Evolutionary conservation across 2,888 invertebrate genomes (phyloP).

Genomic region (Hyalella azteca): DNA sequence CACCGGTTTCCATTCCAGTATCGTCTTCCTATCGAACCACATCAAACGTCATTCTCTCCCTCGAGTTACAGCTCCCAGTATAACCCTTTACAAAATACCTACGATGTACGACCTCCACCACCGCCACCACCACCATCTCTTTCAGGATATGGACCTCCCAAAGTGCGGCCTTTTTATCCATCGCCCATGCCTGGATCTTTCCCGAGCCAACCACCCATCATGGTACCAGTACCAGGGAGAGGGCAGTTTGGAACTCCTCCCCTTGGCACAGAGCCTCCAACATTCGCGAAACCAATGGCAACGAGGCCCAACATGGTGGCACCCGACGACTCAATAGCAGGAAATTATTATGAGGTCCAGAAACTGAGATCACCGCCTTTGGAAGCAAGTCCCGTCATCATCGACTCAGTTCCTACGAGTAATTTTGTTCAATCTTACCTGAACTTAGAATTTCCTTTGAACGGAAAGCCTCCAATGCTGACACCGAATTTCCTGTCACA

Average conservation of each 20-base stretch:
- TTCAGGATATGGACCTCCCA: not conserved
- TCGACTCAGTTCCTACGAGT: not conserved
- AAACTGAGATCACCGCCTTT: not conserved
- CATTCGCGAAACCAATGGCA: not conserved
- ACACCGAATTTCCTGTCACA: not conserved
- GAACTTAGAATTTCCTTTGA: not conserved
- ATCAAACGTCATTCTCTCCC: no score
- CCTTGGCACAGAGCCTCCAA: not conserved
- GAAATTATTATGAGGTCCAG: not conserved
- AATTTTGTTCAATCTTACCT: not conserved
- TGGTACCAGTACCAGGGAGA: not conserved
- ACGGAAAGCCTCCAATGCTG: not conserved
- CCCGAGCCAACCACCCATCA: not conserved
- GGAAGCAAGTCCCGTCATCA: not conserved
- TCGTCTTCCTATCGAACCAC: no score
- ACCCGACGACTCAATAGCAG: not conserved
- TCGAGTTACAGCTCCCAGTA: no score
- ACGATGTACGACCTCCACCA: no score
- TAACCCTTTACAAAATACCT: no score
- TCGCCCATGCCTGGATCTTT: not conserved
- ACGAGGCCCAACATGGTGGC: not conserved
- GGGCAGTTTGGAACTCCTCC: constrained; percentile 19
- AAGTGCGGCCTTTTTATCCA: not conserved
- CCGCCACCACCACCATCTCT: not conserved
- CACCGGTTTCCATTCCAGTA: not conserved